Evolutionary conservation across 2,113 vertebrate species (phyloP).

Genomic region (Podarcis raffonei): DNA sequence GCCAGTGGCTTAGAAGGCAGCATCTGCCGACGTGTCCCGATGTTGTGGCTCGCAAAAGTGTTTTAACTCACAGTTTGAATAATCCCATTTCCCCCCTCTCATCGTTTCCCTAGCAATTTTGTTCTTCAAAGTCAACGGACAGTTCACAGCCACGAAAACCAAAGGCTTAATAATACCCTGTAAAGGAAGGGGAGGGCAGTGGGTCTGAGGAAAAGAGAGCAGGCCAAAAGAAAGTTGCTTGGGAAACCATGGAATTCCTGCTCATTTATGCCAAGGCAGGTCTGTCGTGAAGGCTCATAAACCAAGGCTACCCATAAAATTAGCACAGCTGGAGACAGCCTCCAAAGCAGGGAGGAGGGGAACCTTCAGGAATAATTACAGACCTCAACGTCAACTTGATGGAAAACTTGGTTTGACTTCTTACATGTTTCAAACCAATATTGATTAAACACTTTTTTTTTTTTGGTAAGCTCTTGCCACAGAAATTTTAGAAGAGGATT

Average conservation of each 20-base stretch:
- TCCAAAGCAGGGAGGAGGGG: conserved; percentile 27
- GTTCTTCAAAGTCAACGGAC: conserved; percentile 2
- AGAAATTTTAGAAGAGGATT: conserved; percentile 43
- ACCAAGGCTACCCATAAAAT: conserved; percentile 12
- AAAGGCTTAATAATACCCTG: background rate
- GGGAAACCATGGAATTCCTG: background rate
- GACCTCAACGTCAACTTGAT: conserved; percentile 40
- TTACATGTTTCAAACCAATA: conserved; percentile 46
- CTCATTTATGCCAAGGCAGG: conserved; percentile 21
- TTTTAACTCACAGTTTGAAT: conserved; percentile 26
- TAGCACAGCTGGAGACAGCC: conserved; percentile 16
- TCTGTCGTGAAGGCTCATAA: conserved; percentile 17
- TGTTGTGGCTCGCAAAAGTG: background rate
- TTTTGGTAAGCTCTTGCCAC: conserved; percentile 26
- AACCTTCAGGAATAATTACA: conserved; percentile 48
- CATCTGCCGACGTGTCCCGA: background rate
- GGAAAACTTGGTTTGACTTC: conserved; percentile 58
- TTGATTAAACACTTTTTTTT: conserved; percentile 44
- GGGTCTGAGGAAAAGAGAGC: background rate
- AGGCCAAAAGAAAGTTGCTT: fast-evolving
- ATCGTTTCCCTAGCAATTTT: conserved; percentile 14
- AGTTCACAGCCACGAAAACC: conserved; percentile 16
- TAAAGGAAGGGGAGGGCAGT: background rate
- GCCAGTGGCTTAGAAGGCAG: background rate
- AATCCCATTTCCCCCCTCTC: background rate